Evolutionary conservation across 2,113 vertebrate genomes (phyloP), one percentile per base, ranked within the genome.

Genomic region (Callospermophilus lateralis): DNA sequence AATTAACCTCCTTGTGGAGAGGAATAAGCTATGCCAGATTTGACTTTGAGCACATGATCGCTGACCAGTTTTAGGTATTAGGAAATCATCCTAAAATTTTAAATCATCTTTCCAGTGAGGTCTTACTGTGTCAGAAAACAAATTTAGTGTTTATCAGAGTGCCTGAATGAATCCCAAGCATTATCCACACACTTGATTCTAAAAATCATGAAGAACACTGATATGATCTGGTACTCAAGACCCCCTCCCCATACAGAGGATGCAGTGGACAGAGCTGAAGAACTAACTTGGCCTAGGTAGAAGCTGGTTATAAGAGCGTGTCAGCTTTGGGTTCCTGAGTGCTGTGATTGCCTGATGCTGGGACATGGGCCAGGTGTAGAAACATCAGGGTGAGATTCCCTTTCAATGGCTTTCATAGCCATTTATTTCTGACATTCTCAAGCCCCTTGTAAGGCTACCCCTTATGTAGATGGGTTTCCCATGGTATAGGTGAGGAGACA

Each of bases 11-110:
- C 61, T 34, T 84, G 19, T 6, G 77, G 53, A 85, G 24, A 34
- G 8, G 10, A 67, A 42, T 55, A 72, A 67, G 28, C 76, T 84
- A 45, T 91, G 51, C 78, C 81, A 67, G 30, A 72, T 86, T 92
- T 94, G 84, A 79, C 39, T 74, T 51, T 48, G 79, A 90, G 20
- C 37, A 13, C 72, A 16, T n/a, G 42, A n/a, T 93, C 81, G 53
- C 67, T 48, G 48, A 67, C 11, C 34, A 89, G 34, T 48, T 85
- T 89, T 86, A 95, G 30, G 63, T 84, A 84, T 48, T 74, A 77
- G 61, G 74, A 95, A 94, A 45, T 39, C 67, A 45, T 86, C 24
- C 81, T 86, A 90, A 85, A 95, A 86, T 73, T 86, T 72, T 73
- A 45, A 76, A 34, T 67, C 6, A 17, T 65, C 45, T 96, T 79